Conservation (phyloP, 2,113 vertebrate species). For the Callipepla squamata region DNA sequence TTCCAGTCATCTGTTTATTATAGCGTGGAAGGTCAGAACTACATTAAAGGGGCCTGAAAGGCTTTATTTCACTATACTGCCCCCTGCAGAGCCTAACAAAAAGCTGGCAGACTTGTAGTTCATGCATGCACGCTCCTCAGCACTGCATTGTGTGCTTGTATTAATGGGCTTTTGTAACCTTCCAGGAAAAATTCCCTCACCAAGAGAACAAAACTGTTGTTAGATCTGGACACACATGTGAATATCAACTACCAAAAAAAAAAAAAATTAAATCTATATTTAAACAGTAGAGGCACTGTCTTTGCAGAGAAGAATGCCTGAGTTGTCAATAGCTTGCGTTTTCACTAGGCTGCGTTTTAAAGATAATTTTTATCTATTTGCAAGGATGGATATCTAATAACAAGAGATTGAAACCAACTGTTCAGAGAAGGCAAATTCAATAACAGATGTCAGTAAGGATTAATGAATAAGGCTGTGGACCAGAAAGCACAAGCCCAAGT, state of each 20-base stretch:
- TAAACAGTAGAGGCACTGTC: constrained; percentile 36
- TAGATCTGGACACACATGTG: constrained; percentile 59
- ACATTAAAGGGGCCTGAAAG: constrained; percentile 66
- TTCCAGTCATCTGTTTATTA: constrained; percentile 75
- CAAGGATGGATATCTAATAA: constrained; percentile 42
- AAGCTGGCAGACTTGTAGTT: constrained; percentile 71
- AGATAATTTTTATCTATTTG: constrained; percentile 10
- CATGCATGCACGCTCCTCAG: constrained; percentile 73
- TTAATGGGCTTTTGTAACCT: constrained; percentile 73
- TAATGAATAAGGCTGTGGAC: constrained; percentile 62
- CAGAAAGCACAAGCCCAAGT: constrained; percentile 51
- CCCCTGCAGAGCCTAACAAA: constrained; percentile 73
- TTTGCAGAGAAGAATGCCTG: background rate
- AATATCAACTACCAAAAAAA: constrained; percentile 48
- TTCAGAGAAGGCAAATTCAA: constrained; percentile 59
- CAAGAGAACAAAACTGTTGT: constrained; percentile 65
- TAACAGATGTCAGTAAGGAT: constrained; percentile 65
- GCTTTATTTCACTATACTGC: constrained; percentile 64
- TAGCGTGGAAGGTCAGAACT: constrained; percentile 70
- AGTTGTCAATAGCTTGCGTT: background rate
- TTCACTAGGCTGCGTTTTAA: constrained; percentile 7
- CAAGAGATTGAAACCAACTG: constrained; percentile 56
- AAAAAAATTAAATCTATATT: background rate
- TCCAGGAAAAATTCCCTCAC: constrained; percentile 71
- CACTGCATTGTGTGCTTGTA: constrained; percentile 38